These are phyloP conservation scores for Celastrina argiolus DNA, from an alignment of 2,888 invertebrate genomes.

Conservation along the genomic window DNA sequence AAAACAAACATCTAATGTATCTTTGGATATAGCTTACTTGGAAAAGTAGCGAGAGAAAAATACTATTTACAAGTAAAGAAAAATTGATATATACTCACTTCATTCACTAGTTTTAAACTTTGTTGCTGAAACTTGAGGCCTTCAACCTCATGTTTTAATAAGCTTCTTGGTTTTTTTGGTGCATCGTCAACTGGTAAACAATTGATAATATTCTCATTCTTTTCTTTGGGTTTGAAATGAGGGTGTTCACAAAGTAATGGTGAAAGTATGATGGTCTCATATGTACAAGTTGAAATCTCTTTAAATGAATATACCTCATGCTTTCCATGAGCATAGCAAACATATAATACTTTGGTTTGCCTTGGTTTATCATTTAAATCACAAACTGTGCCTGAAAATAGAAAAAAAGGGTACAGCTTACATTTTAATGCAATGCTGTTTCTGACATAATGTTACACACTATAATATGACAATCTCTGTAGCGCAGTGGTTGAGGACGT, in stretches of 20 bases:
- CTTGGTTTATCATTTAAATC: slow-evolving; percentile 93
- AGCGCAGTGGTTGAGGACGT: too few species aligned
- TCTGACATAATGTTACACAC: too few species aligned
- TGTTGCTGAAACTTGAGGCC: slow-evolving; percentile 83
- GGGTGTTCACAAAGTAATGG: slow-evolving; percentile 93
- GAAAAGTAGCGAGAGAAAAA: not conserved
- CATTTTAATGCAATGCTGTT: too few species aligned
- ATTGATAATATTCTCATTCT: slow-evolving; percentile 86
- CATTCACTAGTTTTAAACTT: slow-evolving; percentile 54
- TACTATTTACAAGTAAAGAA: not conserved
- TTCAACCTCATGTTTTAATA: slow-evolving; percentile 84
- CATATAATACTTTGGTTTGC: slow-evolving; percentile 88
- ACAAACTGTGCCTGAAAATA: slow-evolving; percentile 84
- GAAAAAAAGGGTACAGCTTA: not conserved
- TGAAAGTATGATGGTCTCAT: slow-evolving; percentile 93
- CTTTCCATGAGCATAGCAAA: slow-evolving; percentile 92
- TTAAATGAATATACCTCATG: slow-evolving; percentile 95
- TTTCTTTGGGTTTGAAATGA: slow-evolving; percentile 87
- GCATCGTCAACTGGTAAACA: slow-evolving; percentile 83
- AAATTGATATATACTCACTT: slow-evolving; percentile 46
- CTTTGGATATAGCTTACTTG: not conserved
- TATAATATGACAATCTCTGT: too few species aligned
- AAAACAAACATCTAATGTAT: too few species aligned
- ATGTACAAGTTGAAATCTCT: slow-evolving; percentile 95
- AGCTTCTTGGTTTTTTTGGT: slow-evolving; percentile 84